Base-by-base conservation (phyloP, 2,888 invertebrate genomes). In the Drosophila kokeensis region DNA sequence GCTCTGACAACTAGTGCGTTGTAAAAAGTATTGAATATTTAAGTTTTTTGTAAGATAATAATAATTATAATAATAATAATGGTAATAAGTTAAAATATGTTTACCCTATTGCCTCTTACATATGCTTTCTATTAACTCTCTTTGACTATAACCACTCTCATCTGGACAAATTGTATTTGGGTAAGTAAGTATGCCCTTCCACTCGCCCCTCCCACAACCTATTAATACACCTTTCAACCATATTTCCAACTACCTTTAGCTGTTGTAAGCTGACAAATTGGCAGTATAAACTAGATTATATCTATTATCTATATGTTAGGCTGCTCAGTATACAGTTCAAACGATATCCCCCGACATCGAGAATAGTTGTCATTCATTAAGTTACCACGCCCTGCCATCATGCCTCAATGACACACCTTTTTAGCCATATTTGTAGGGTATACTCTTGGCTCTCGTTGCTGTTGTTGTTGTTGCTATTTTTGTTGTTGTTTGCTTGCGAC, bases 351-450 rank as follows among this genome's bases (percentile, higher is more conserved):
- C 4, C 8, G 1, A 15, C 15, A 45, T 15, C 4, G 8, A 15
- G 8, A 15, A 45, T 27, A 8, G 8, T 24, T 24, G 15, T 45
- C 45, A 8, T 8, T 45, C 42, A 13, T 42, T 13, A 21, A 21
- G 21, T 21, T 11, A 13, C 15, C 24, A 18, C 27, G 15, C 49
- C 27, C 49, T 49, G 27, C 27, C 49, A 18, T 2, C 2, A 24
- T 24, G 24, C 24, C 49, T 10, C 18, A 32, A 6, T 24, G 55
- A 15, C 38, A 57, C 57, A 58, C 58, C 32, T 50, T 29, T 50
- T 36, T 15, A 11, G 13, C 27, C 42, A 21, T 21, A 15, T 42
- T 69, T 70, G 36, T 65, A 80, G 77, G 72, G 67, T 76, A 76
- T 79, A 27, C 38, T n/a, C 40, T 55, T 55, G 45, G 58, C 27